Percentiles rank a stretch among this genome's conserved stretches.
These are phyloP conservation scores for Eulacestoma nigropectus DNA, from an alignment of 2,113 vertebrate species.

Conservation along the genomic window DNA sequence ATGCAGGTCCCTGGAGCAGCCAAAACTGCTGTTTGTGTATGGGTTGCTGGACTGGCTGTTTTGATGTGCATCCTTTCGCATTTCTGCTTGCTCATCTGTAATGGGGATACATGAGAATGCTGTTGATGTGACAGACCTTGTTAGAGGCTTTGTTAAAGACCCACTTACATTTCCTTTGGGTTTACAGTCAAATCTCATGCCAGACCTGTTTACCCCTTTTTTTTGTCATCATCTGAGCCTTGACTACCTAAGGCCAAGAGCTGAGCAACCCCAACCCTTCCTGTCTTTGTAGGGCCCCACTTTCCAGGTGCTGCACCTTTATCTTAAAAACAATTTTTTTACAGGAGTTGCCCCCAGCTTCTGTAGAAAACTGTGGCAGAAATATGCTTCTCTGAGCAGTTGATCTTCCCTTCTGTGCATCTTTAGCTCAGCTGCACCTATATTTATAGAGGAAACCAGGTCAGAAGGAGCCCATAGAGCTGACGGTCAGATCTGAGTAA, in stretches of 20 bases:
- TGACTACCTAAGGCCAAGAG: background rate
- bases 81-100: background rate
- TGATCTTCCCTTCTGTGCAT: background rate
- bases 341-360: background rate
- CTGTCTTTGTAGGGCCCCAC: background rate
- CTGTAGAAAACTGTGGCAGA: background rate
- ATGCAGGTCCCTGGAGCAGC: rapidly evolving
- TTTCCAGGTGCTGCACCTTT: background rate
- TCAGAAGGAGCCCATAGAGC: background rate
- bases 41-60: rapidly evolving
- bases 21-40: background rate
- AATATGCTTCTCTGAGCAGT: background rate
- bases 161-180: background rate
- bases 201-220: background rate
- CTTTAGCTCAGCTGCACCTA: background rate
- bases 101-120: rapidly evolving
- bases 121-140: background rate
- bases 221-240: background rate
- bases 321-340: background rate
- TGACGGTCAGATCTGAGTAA: background rate
- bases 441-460: background rate
- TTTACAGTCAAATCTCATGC: background rate
- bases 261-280: background rate
- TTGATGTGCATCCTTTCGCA: background rate
- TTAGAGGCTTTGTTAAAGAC: background rate